Evolutionary conservation across 2,113 vertebrate genomes (phyloP).

Genomic region (Otus sunia): DNA sequence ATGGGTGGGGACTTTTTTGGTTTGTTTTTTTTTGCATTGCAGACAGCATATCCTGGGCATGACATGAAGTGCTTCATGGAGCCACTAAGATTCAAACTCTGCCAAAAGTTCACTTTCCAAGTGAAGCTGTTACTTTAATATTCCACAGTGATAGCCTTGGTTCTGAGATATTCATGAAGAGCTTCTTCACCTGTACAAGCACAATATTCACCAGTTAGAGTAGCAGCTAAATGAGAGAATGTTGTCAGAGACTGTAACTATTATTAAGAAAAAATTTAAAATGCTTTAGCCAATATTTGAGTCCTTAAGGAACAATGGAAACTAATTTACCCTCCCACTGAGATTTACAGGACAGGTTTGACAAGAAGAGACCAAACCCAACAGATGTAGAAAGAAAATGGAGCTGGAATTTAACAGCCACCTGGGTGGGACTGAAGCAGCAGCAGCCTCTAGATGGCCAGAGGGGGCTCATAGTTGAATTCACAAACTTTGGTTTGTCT

Average conservation of each 20-base stretch:
- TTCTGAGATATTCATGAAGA: slow-evolving; percentile 93
- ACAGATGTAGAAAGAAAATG: neutral
- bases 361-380: neutral
- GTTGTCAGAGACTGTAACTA: neutral
- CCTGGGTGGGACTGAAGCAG: neutral
- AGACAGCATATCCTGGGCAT: neutral
- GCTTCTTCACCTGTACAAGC: slow-evolving; percentile 88
- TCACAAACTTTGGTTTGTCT: neutral
- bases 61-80: neutral
- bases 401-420: neutral
- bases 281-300: neutral
- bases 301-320: neutral
- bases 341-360: neutral
- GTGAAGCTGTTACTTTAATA: slow-evolving; percentile 74
- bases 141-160: slow-evolving; percentile 94
- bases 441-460: neutral
- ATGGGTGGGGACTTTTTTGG: neutral
- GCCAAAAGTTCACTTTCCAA: neutral
- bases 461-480: neutral
- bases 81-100: neutral
- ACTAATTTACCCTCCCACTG: neutral
- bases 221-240: neutral
- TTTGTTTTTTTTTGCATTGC: neutral
- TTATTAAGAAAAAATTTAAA: neutral
- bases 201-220: slow-evolving; percentile 13